These are phyloP conservation scores for Cheilosia vulpina DNA, from an alignment of 2,888 invertebrate genomes.

Conservation along the genomic window DNA sequence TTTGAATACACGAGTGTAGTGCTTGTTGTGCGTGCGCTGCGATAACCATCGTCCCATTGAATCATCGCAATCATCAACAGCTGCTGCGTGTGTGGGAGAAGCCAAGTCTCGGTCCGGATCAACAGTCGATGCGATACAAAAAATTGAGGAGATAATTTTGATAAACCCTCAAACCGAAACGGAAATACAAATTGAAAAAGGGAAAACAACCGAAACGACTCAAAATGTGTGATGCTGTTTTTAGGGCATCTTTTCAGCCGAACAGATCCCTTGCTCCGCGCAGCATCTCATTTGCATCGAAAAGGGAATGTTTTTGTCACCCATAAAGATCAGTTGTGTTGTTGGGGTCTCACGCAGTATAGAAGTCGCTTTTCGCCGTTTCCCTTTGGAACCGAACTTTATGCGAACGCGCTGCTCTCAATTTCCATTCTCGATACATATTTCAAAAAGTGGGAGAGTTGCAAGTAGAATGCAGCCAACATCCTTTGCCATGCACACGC, in stretches of 20 bases:
- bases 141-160: slow-evolving; percentile 57
- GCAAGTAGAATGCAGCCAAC: slow-evolving; percentile 51
- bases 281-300: slow-evolving; percentile 71
- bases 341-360: slow-evolving; percentile 51
- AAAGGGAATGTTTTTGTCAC: slow-evolving; percentile 75
- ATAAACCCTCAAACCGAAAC: slow-evolving; percentile 72
- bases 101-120: slow-evolving; percentile 41
- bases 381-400: slow-evolving; percentile 53
- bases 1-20: slow-evolving; percentile 51
- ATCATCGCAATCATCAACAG: slow-evolving; percentile 73
- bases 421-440: slow-evolving; percentile 63
- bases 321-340: slow-evolving; percentile 65
- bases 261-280: slow-evolving; percentile 60
- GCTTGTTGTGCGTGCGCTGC: slow-evolving; percentile 52
- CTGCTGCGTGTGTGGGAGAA: slow-evolving; percentile 61
- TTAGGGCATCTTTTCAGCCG: slow-evolving; percentile 65
- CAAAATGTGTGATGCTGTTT: slow-evolving; percentile 67
- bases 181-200: slow-evolving; percentile 66
- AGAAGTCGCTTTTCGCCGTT: slow-evolving; percentile 21
- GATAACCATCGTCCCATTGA: slow-evolving; percentile 69
- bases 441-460: slow-evolving; percentile 67
- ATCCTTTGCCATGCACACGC: slow-evolving; percentile 49
- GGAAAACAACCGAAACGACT: slow-evolving; percentile 22
- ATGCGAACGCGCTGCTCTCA: slow-evolving; percentile 72
- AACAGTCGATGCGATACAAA: slow-evolving; percentile 46